Evolutionary conservation across 2,888 invertebrate species (phyloP), one percentile per base, ranked within the genome.

Genomic region (Crepidodera aurea): DNA sequence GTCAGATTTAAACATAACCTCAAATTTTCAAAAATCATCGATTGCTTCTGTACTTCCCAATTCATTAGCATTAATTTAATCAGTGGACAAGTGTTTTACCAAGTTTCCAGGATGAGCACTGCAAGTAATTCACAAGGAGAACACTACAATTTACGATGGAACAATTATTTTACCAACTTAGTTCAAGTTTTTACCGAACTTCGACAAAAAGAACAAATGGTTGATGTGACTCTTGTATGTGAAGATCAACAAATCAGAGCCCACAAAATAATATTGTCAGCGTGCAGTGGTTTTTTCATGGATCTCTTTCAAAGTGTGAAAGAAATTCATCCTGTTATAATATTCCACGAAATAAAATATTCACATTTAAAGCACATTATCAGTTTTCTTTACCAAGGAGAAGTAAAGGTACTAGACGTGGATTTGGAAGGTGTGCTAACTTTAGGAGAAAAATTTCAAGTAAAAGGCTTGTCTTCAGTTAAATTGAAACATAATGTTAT

Each of bases 301-400:
- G 29, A 57, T 22, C 15, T 48, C 16, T 60, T 46, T 40, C 32
- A 25, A 39, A 48, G 34, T 46, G 15, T 39, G 15, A 46, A 50
- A 16, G 18, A 54, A 7, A 25, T n/a, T 15, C 80, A 83, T 70
- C 82, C 83, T 7, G 70, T 83, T 13, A 81, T 84, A 19, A 79
- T 83, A 42, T 75, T 84, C 67, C 82, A 82, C 66, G 81, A 81
- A 16, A 77, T 82, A 22, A 78, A 77, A 64, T 81, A 79, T 61
- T 72, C 72, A 6, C 80, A 83, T 69, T 72, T 84, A 2, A 78
- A 80, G 65, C 75, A 80, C 51, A 79, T 84, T 29, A 75, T 84
- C 18, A 81, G 81, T 58, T 84, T 83, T 67, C 83, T 84, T 79
- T 84, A 84, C 71, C 77, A 78, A 63, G 84, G 84, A 13, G 83